Conservation (phyloP, 2,113 vertebrate genomes). For the Ailurus styani region DNA sequence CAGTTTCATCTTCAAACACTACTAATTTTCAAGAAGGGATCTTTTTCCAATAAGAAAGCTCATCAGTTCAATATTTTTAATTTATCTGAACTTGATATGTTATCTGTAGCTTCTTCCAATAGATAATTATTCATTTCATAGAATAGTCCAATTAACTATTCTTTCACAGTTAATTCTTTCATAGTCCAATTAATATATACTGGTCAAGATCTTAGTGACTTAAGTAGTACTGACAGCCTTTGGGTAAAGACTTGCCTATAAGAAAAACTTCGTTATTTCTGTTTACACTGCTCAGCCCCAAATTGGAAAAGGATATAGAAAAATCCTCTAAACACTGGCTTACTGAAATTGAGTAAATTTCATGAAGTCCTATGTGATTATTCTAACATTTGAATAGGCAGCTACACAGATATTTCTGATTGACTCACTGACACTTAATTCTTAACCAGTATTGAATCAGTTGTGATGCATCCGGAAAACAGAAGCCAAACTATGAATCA, state of each 20-base stretch:
- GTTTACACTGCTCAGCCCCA: neutral
- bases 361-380: neutral
- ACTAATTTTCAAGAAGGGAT: neutral
- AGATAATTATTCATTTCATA: neutral
- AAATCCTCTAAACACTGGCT: neutral
- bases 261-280: neutral
- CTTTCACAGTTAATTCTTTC: neutral
- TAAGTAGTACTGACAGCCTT: neutral
- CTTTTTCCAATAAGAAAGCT: neutral
- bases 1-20: neutral
- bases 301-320: neutral
- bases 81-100: neutral
- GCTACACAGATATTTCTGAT: neutral
- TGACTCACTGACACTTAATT: neutral
- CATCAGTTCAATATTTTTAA: neutral
- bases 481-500: neutral
- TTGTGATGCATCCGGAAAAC: neutral
- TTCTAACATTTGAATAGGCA: conserved; percentile 13
- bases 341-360: conserved; percentile 7
- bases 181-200: neutral
- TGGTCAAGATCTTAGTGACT: neutral
- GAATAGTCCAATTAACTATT: neutral
- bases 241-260: neutral
- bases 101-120: neutral
- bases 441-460: neutral